Evolutionary conservation across 2,113 vertebrate species (phyloP).

Genomic region (Pandion haliaetus): DNA sequence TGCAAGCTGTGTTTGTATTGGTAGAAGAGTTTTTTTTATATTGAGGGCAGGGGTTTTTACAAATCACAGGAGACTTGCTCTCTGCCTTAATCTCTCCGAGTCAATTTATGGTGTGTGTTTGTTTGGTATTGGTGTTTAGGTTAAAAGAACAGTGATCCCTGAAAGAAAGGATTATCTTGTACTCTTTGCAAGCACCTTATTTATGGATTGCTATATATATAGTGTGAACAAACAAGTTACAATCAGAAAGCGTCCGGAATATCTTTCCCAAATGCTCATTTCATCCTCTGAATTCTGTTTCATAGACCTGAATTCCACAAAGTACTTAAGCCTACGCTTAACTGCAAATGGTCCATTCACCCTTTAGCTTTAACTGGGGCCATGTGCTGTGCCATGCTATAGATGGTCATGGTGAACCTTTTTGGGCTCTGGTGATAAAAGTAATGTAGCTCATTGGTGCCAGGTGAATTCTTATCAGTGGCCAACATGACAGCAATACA

Average conservation of each 20-base stretch:
- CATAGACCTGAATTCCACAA: neutral
- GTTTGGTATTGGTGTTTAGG: neutral
- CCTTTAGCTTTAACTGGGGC: neutral
- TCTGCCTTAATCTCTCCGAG: neutral
- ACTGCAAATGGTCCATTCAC: neutral
- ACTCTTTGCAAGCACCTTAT: neutral
- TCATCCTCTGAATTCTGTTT: neutral
- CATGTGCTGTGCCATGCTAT: neutral
- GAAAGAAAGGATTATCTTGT: neutral
- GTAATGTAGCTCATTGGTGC: rapidly evolving
- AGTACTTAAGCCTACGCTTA: neutral
- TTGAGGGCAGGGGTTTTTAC: neutral
- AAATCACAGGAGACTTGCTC: neutral
- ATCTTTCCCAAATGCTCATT: neutral
- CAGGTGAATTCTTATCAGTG: neutral
- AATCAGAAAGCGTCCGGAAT: neutral
- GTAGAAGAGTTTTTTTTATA: neutral
- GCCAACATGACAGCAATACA: neutral
- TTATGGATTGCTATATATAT: neutral
- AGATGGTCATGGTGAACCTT: neutral
- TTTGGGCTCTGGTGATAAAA: neutral
- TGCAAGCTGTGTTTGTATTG: neutral
- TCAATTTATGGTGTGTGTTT: neutral
- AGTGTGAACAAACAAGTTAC: neutral
- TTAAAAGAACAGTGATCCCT: neutral